These are phyloP conservation scores for Papilio machaon DNA, from an alignment of 1,140 invertebrate species.

Conservation along the genomic window DNA sequence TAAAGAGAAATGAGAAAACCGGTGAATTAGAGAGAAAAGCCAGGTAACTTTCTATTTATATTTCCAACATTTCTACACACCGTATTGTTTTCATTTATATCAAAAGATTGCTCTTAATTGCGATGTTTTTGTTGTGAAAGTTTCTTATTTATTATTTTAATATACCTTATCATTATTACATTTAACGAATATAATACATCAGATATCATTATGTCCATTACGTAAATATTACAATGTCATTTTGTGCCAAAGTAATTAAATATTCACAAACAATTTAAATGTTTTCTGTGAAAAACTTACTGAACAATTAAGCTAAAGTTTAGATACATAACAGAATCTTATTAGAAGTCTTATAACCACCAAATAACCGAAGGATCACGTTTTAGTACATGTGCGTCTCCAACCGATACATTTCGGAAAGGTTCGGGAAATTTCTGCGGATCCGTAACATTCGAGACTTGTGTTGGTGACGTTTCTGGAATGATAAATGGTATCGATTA, in stretches of 20 bases:
- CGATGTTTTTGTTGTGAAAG: slow-evolving; percentile 25
- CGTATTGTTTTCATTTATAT: background rate
- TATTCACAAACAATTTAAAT: background rate
- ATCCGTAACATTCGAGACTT: background rate
- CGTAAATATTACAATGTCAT: background rate
- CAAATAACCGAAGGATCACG: background rate
- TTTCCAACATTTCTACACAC: background rate
- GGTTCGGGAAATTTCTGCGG: slow-evolving; percentile 31
- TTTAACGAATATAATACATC: background rate
- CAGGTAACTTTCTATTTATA: slow-evolving; percentile 83
- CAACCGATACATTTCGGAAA: background rate
- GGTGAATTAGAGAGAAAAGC: slow-evolving; percentile 89
- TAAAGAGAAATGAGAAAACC: slow-evolving; percentile 87
- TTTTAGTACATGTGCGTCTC: background rate
- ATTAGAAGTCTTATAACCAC: background rate
- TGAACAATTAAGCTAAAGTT: background rate
- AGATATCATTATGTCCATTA: background rate
- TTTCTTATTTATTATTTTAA: background rate
- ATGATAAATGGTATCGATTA: background rate
- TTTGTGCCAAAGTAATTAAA: background rate
- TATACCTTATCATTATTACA: background rate
- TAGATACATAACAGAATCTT: background rate
- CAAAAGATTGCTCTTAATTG: background rate
- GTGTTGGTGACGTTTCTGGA: slow-evolving; percentile 5
- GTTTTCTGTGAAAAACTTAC: background rate